Percentiles rank a stretch among this genome's conserved stretches.
phyloP scores from a whole-genome alignment of 2,113 vertebrate genomes.

The Phalacrocorax aristotelis region DNA sequence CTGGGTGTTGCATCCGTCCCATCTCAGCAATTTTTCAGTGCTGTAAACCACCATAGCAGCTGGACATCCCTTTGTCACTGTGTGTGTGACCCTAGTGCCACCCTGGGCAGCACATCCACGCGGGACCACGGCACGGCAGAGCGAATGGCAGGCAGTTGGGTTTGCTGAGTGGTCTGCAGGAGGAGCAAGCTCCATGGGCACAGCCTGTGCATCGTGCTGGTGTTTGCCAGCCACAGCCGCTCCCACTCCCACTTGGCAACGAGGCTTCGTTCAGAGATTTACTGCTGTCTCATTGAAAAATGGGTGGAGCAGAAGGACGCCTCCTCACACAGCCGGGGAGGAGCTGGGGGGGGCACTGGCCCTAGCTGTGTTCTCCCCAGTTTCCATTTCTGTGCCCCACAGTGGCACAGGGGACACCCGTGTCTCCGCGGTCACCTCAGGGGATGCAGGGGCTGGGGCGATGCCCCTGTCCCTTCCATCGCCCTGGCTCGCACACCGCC shows the following conservation, averaged over 20 bases:
- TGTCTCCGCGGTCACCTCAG: rapidly evolving
- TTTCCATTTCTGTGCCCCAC: not conserved
- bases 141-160: not conserved
- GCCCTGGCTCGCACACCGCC: rapidly evolving
- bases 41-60: not conserved
- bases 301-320: not conserved
- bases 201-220: not conserved
- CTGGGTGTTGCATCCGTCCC: rapidly evolving
- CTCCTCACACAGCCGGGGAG: not conserved
- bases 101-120: not conserved
- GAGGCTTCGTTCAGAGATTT: not conserved
- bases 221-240: not conserved
- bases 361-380: not conserved
- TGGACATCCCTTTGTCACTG: rapidly evolving
- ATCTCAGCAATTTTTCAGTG: not conserved
- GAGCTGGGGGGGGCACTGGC: not conserved
- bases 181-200: not conserved
- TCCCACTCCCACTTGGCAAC: not conserved
- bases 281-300: not conserved
- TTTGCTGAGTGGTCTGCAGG: not conserved
- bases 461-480: not conserved
- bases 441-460: rapidly evolving
- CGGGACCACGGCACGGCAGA: not conserved
- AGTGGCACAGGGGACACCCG: not conserved
- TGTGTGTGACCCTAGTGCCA: not conserved